Conservation (phyloP, 2,113 vertebrate species). For the Sinocyclocheilus rhinocerous region DNA sequence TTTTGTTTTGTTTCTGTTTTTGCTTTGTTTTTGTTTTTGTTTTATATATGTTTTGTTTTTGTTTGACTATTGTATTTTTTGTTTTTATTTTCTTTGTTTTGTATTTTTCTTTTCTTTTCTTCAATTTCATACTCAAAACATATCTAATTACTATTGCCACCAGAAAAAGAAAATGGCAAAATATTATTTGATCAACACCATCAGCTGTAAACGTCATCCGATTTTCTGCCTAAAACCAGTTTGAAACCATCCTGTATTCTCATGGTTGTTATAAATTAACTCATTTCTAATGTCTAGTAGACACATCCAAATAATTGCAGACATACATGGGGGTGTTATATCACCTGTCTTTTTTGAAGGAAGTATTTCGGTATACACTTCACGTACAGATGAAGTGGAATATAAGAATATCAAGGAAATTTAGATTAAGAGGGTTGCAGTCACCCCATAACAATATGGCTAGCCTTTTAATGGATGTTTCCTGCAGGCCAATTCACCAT, state of each 20-base stretch:
- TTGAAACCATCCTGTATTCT: too few relatives aligned
- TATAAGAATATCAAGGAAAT: background rate
- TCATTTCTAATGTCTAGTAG: background rate
- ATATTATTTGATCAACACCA: background rate
- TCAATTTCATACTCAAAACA: background rate
- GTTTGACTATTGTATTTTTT: too few relatives aligned
- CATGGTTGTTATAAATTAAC: background rate
- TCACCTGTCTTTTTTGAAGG: background rate
- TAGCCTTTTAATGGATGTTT: background rate
- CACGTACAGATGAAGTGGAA: background rate
- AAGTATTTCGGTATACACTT: background rate
- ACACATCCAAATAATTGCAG: background rate
- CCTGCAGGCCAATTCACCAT: background rate
- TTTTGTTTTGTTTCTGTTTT: background rate
- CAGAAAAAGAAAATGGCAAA: background rate
- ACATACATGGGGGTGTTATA: background rate
- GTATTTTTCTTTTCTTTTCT: background rate
- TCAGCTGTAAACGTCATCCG: too few relatives aligned
- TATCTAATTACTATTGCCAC: background rate
- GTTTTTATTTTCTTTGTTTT: too few relatives aligned
- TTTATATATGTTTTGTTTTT: too few relatives aligned
- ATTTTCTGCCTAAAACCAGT: too few relatives aligned
- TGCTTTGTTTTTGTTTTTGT: background rate
- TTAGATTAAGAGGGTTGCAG: background rate
- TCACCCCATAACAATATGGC: background rate